Base-by-base conservation (phyloP, 2,888 invertebrate species). In the Amphipoea lucens region DNA sequence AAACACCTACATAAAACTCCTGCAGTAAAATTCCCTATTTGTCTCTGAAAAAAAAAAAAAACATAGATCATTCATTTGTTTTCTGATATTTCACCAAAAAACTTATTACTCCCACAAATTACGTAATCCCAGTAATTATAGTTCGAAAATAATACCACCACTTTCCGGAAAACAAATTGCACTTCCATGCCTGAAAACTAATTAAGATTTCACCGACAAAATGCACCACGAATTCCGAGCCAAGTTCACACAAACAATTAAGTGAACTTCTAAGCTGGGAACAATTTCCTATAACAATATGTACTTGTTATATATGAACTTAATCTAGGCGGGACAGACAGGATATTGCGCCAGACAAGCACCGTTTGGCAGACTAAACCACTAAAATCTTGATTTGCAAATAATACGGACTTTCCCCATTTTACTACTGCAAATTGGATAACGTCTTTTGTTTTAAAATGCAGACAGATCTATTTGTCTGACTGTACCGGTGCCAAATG, bases 181-280 rank as follows among this genome's bases (percentile, higher is more conserved):
- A 66, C 76, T 72, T n/a, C 42, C 76, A 79, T 72, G 81, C 40
- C 73, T 67, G 77, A 76, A 66, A 85, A 87, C 76, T 87, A 88
- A 89, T 88, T 89, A 87, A 85, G 79, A 83, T 83, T 83, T 83
- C 77, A 87, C 79, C 79, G 77, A 74, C 79, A 68, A 82, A 86
- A 84, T 88, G 80, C 84, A 81, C 74, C 60, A 72, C 75, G 68
- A 83, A 80, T 78, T 70, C 60, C 66, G 54, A 87, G 82, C 76
- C 75, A 87, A 86, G 86, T 87, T 87, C 85, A 87, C 67, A 48
- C 76, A 83, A 88, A 88, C 84, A 88, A 89, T 89, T 84, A 88
- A 89, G 67, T 88, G 82, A 79, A 86, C 79, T 83, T 82, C 84
- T 83, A 86, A 88, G 70, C 90, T 84, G 71, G 76, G 83, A 88